Base-by-base conservation (phyloP, 1,140 invertebrate genomes). In the Drosophila littoralis region DNA sequence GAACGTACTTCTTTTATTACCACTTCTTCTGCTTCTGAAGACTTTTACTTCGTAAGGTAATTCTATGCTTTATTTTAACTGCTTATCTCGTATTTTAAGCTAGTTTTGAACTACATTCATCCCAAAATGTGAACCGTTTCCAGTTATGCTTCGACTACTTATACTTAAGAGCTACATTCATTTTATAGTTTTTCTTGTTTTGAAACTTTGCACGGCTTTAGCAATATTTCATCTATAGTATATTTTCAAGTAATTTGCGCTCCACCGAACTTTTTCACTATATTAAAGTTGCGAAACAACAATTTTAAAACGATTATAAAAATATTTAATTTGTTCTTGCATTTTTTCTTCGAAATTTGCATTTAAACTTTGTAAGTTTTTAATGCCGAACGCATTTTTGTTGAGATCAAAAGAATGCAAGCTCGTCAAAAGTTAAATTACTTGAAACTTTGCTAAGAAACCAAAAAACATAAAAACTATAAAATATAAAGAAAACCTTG, bases 351-450 rank as follows among this genome's bases (percentile, higher is more conserved):
- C 17, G 17, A 75, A 77, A 65, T 78, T 52, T 55, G 74, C 67
- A 50, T 57, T 73, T 68, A 79, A 70, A 80, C 72, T 51, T 50
- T 52, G 12, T 32, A 77, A 77, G 60, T 79, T 80, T 22, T 74
- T 65, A 65, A 67, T 66, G 61, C 46, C 42, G 10, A 46, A 58
- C 17, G 22, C 52, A 43, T 15, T 66, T 73, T 45, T 58, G 52
- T 35, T 51, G 13, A 35, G 55, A 33, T 67, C 38, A 66, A 57
- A 66, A 67, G 42, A 81, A 77, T 45, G 50, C 54, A 81, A 75
- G 66, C 70, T 85, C 60, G 59, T 69, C 66, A 76, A 69, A 85
- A 85, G 83, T 85, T 82, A 82, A 88, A 85, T 85, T 88, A 88
- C 83, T 82, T 88, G 43, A 79, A 85, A 79, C 83, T 88, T 88